Evolutionary conservation across 2,888 invertebrate genomes (phyloP).

Genomic region (Mythimna impura): DNA sequence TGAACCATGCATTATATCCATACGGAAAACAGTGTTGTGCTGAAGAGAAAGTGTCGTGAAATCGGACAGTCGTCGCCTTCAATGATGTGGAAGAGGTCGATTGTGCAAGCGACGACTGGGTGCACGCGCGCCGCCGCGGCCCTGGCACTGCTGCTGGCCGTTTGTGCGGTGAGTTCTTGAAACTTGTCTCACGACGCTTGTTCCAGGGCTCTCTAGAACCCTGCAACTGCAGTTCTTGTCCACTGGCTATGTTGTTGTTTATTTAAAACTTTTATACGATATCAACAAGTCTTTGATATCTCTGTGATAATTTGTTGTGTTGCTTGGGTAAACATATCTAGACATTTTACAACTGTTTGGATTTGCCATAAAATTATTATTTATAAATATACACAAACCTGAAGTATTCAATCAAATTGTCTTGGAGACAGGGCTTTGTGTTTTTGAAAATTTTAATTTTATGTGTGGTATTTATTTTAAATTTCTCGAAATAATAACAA

Average conservation of each 20-base stretch:
- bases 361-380: neutral
- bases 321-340: neutral
- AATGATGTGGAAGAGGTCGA: constrained; percentile 90
- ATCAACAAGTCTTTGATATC: constrained; percentile 23
- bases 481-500: neutral
- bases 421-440: neutral
- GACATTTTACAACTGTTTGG: neutral
- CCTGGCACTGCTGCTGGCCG: constrained; percentile 75
- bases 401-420: neutral
- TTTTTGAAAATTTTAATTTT: neutral
- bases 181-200: neutral
- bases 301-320: neutral
- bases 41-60: constrained; percentile 89
- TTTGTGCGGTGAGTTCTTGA: constrained; percentile 77
- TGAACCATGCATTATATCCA: constrained; percentile 73
- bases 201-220: neutral
- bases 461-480: neutral
- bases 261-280: constrained; percentile 34
- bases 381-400: neutral
- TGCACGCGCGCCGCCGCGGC: constrained; percentile 72
- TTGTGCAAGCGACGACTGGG: constrained; percentile 85
- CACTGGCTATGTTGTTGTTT: constrained; percentile 58
- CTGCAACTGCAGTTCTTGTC: neutral
- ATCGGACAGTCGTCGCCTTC: constrained; percentile 87
- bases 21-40: constrained; percentile 72